Evolutionary conservation across 2,888 invertebrate species (phyloP).

Genomic region (Leistus spinibarbis): DNA sequence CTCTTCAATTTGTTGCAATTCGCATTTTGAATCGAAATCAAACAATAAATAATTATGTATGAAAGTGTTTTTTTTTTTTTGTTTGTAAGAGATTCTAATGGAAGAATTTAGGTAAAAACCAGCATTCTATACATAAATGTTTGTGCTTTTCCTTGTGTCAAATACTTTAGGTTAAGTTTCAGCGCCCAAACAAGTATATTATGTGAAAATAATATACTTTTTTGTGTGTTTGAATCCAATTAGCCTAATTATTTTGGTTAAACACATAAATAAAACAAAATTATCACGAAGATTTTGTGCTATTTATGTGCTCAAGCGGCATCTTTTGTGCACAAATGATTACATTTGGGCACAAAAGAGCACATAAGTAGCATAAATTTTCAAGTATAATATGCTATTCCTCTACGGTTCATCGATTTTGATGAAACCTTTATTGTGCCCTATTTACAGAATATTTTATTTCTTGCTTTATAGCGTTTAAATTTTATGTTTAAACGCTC

Average conservation of each 20-base stretch:
- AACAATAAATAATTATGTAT: background rate
- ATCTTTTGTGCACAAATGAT: background rate
- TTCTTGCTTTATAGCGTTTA: too few relatives aligned
- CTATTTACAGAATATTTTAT: too few relatives aligned
- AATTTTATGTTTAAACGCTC: too few relatives aligned
- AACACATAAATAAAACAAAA: background rate
- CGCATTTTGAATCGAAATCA: too few relatives aligned
- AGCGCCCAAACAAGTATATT: background rate
- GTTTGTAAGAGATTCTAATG: too few relatives aligned
- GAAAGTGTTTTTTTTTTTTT: too few relatives aligned
- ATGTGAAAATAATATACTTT: too few relatives aligned
- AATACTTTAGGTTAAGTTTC: background rate
- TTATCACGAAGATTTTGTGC: background rate
- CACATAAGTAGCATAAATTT: background rate
- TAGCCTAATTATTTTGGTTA: background rate
- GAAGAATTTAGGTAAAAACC: background rate
- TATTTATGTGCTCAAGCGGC: background rate
- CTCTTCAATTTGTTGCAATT: too few relatives aligned
- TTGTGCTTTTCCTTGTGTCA: background rate
- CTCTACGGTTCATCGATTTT: background rate
- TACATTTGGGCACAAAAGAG: background rate
- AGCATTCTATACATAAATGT: background rate
- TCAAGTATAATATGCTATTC: background rate
- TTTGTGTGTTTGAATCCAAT: background rate
- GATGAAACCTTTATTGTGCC: background rate